Evolutionary conservation across 2,113 vertebrate species (phyloP).

Genomic region (Lipotes vexillifer): DNA sequence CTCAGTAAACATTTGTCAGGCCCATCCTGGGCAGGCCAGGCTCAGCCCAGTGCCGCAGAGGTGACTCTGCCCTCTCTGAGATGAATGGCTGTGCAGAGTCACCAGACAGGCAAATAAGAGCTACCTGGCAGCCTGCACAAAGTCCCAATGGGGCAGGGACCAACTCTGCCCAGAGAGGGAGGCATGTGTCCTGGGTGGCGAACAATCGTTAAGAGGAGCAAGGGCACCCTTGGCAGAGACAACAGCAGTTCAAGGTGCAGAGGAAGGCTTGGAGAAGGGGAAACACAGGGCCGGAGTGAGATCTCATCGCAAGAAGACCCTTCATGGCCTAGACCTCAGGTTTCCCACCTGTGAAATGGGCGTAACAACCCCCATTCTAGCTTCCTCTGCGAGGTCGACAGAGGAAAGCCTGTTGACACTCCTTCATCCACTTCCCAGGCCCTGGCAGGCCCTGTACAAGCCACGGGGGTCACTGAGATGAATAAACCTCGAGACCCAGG

Average conservation of each 20-base stretch:
- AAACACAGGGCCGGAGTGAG: rapidly evolving
- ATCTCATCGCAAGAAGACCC: neutral
- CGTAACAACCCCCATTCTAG: neutral
- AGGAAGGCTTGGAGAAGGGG: neutral
- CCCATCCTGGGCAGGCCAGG: neutral
- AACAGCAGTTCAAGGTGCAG: neutral
- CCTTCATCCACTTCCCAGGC: neutral
- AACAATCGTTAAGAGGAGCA: neutral
- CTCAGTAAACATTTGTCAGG: neutral
- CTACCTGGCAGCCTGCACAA: neutral
- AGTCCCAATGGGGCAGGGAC: neutral
- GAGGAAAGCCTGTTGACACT: neutral
- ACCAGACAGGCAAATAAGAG: neutral
- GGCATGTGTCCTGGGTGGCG: rapidly evolving
- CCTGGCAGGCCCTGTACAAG: neutral
- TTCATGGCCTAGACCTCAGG: neutral
- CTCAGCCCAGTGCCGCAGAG: neutral
- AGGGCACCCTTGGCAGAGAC: neutral
- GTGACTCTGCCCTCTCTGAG: neutral
- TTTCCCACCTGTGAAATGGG: neutral
- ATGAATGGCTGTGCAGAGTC: neutral
- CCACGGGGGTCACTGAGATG: neutral
- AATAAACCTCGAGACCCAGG: neutral
- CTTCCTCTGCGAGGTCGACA: neutral
- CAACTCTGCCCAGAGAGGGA: neutral